These are phyloP conservation scores for Invenusta paracnida DNA, from an alignment of 2,888 invertebrate species.

Conservation along the genomic window DNA sequence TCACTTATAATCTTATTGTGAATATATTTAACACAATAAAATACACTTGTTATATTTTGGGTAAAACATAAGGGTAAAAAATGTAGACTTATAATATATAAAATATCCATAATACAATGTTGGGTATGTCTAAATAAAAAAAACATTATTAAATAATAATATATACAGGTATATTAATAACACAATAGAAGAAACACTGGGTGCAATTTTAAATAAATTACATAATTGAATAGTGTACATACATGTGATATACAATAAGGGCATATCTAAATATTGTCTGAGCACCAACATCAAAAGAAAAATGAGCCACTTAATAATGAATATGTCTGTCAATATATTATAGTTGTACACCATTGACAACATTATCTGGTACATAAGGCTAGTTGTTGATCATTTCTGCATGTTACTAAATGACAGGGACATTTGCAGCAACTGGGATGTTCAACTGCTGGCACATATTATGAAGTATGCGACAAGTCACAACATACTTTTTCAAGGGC, in stretches of 20 bases:
- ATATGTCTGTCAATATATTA: conserved; percentile 3
- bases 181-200: neutral
- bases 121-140: conserved; percentile 21
- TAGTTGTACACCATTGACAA: neutral
- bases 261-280: conserved; percentile 13
- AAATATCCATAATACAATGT: conserved; percentile 17
- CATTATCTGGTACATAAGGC: conserved; percentile 16
- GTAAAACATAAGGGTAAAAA: conserved; percentile 13
- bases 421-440: neutral
- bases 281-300: conserved; percentile 6
- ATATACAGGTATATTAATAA: conserved; percentile 21
- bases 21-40: too few relatives aligned
- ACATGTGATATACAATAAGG: neutral
- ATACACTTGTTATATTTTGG: too few relatives aligned
- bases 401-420: neutral
- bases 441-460: conserved; percentile 1
- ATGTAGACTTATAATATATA: conserved; percentile 20
- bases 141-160: conserved; percentile 12
- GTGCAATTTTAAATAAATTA: conserved; percentile 17
- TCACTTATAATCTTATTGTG: conserved; percentile 14
- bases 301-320: neutral
- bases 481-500: neutral
- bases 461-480: neutral
- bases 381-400: neutral
- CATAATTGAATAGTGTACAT: conserved; percentile 16